Evolutionary conservation across 2,113 vertebrate genomes (phyloP).

Genomic region (Cisticola juncidis): DNA sequence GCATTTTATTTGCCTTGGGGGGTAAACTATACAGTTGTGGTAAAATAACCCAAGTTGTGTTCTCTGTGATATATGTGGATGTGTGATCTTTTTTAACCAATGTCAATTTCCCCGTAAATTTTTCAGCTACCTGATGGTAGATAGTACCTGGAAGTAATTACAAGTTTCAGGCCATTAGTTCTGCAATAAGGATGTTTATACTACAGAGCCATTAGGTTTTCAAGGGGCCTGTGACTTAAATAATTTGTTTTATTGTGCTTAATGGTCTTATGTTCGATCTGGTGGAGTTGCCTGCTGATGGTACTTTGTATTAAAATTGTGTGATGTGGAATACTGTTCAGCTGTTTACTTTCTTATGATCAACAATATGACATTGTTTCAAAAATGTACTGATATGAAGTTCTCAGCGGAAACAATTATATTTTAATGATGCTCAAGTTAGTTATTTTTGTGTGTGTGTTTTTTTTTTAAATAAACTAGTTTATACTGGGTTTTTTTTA

Average conservation of each 20-base stretch:
- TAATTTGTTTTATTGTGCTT: slow-evolving; percentile 41
- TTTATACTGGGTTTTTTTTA: not conserved
- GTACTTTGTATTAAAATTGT: slow-evolving; percentile 1
- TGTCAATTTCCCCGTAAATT: not conserved
- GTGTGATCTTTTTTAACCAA: not conserved
- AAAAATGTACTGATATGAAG: not conserved
- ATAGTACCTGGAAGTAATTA: slow-evolving; percentile 23
- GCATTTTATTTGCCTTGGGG: not conserved
- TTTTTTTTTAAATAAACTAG: accelerated
- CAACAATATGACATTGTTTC: not conserved
- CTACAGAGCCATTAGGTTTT: slow-evolving; percentile 20
- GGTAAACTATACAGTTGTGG: not conserved
- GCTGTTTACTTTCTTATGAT: not conserved
- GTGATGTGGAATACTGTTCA: not conserved
- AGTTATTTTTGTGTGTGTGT: not conserved
- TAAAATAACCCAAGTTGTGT: not conserved
- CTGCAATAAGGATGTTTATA: not conserved
- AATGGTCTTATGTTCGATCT: slow-evolving; percentile 7
- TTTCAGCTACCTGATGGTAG: not conserved
- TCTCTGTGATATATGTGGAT: not conserved
- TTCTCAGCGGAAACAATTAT: not conserved
- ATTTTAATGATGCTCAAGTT: not conserved
- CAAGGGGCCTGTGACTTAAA: not conserved
- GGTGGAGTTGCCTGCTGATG: not conserved
- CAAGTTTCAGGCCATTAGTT: slow-evolving; percentile 16